Base-by-base conservation (phyloP, 1,140 invertebrate genomes). In the Lasaia peninsularis region DNA sequence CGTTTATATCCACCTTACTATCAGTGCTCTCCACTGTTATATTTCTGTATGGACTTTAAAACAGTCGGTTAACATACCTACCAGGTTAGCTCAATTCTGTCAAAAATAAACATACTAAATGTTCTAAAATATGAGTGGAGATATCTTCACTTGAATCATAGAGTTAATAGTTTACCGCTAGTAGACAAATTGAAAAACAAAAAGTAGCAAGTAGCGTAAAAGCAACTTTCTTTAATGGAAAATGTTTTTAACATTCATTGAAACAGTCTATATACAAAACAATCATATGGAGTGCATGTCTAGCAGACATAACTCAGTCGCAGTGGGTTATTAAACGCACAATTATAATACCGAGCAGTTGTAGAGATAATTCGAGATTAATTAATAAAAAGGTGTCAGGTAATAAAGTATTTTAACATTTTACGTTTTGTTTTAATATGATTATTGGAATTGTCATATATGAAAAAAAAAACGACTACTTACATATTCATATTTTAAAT, bases 271-370 rank as follows among this genome's bases (percentile, higher is more conserved):
- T 20, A 44, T 44, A 10, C 40, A 44, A 44, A 44, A 44, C 40
- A 44, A 44, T 44, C 18, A 44, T n/a, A n/a, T 44, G 11, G 40
- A 18, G 35, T 56, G 53, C 53, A 35, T 56, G 53, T 40, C 44
- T 44, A 24, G 12, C 53, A 56, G 14, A 10, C 54, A 56, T 56
- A 48, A 56, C 24, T 48, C 35, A 56, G 31, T 31, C 10, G 53
- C 12, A 31, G 53, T 8, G 37, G 40, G 18, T 56, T 32, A 21
- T 28, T 44, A 28, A 56, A 40, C 53, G 21, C 28, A 55, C 35
- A 44, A 44, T 44, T 44, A 44, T 44, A 44, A 44, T 44, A 44
- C 37, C 37, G 16, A 44, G 16, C 16, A 51, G 11, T 51, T 28
- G n/a, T 2, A 14, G 11, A 28, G 28, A 51, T 12, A n/a, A 18